Evolutionary conservation across 1,140 invertebrate genomes (phyloP).

Genomic region (Campoletis sonorensis): DNA sequence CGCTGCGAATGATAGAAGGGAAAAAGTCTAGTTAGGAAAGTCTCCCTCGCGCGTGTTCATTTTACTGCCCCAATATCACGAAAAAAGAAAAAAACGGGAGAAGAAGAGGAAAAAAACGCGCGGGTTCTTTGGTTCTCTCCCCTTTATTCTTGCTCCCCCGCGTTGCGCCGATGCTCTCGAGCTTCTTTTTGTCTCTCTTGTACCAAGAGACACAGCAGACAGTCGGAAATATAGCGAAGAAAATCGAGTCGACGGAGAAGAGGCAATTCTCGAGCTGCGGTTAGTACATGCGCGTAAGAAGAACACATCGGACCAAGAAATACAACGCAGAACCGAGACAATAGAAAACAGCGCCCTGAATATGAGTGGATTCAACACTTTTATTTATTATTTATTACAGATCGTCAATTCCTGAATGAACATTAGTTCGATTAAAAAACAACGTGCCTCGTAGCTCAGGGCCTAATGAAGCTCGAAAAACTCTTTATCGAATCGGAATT

Average conservation of each 20-base stretch:
- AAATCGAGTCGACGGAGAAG: neutral
- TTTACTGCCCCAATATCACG: neutral
- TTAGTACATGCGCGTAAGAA: constrained; percentile 7
- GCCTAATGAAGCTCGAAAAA: too few species aligned
- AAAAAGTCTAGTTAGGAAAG: neutral
- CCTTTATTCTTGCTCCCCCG: neutral
- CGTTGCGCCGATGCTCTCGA: neutral
- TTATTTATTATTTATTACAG: too few species aligned
- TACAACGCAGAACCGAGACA: neutral
- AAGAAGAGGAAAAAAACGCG: neutral
- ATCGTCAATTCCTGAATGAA: too few species aligned
- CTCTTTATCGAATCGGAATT: too few species aligned
- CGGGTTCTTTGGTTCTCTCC: neutral
- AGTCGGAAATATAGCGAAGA: neutral
- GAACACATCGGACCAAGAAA: neutral
- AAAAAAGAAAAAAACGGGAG: too few species aligned
- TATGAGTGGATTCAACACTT: too few species aligned
- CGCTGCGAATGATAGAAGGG: too few species aligned
- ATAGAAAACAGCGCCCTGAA: neutral
- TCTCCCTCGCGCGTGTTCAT: neutral
- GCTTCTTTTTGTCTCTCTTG: neutral
- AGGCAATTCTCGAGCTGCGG: neutral
- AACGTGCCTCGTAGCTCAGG: too few species aligned
- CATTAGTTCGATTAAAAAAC: too few species aligned
- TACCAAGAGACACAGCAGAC: neutral